Evolutionary conservation across 2,113 vertebrate genomes (phyloP), one percentile per base, ranked within the genome.

Genomic region (Chlorodrepanis virens): DNA sequence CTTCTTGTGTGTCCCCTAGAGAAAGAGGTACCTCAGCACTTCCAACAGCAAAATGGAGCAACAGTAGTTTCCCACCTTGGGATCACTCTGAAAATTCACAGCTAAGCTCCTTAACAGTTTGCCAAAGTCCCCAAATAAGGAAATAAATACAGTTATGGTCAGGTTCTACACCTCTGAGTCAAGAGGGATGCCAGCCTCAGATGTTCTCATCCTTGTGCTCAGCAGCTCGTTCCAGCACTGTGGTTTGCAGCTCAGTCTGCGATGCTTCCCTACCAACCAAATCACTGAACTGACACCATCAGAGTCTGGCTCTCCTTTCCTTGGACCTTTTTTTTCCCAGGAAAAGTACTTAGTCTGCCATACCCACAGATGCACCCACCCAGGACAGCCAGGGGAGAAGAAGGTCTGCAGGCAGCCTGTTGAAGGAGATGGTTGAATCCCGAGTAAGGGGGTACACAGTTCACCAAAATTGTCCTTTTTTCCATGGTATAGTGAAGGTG

Each of bases 251-350:
- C 2, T 54, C 31, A 0, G 22, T 68, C 83, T 65, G 14, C 39
- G 53, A 60, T 24, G 39, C 7, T 20, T n/a, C 14, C 18, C n/a
- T 78, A 28, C 56, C 83, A 69, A 76, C 9, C 23, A 74, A 24
- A 47, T 8, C 0, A 0, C 54, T 57, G 63, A 61, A 72, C 40
- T 37, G 5, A n/a, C 44, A 31, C 16, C 3, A 1, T 35, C 37
- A 91, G n/a, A 65, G 65, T 31, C 17, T 18, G 21, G 14, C 6
- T 83, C 42, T 4, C 14, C 67, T 3, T 69, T 45, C 44, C 12
- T 7, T 22, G 4, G 10, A 1, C 14, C 11, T 18, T 18, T 5
- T 31, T 54, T 44, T 68, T 3, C 31, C 5, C 42, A 42, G 24
- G 31, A 64, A 37, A 87, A 52, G 28, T 7, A 5, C 31, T 33